Conservation (phyloP, 2,113 vertebrate species). For the Epinephelus cyanopodus region DNA sequence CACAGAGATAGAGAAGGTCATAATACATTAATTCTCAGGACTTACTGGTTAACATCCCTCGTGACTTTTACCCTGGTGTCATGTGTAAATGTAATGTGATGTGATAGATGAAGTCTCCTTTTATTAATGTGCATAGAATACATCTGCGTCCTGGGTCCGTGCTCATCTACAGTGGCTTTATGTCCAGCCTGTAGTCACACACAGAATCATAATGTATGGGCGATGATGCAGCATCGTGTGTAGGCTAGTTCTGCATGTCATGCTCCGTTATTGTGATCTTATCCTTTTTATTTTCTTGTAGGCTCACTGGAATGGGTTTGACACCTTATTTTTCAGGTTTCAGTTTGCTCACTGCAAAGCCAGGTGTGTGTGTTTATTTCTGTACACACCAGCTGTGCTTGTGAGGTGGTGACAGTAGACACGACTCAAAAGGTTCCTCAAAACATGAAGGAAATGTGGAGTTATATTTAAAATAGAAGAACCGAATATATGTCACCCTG, state of each 20-base stretch:
- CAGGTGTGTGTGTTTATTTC: background rate
- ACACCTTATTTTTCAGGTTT: background rate
- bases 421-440: background rate
- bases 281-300: slow-evolving; percentile 2
- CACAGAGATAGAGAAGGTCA: slow-evolving; percentile 32
- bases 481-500: background rate
- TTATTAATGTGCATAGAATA: background rate
- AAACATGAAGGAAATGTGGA: background rate
- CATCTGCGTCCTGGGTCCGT: background rate
- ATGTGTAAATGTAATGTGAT: slow-evolving; percentile 37
- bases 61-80: slow-evolving; percentile 24
- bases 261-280: slow-evolving; percentile 2
- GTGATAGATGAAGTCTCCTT: background rate
- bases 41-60: slow-evolving; percentile 16
- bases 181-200: background rate
- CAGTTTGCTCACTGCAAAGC: background rate
- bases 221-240: background rate
- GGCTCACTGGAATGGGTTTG: background rate
- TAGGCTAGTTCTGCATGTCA: slow-evolving; percentile 3
- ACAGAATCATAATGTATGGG: background rate
- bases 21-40: slow-evolving; percentile 28
- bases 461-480: background rate
- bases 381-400: background rate
- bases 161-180: slow-evolving; percentile 19
- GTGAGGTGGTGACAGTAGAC: background rate